Evolutionary conservation across 1,140 invertebrate genomes (phyloP).

Genomic region (Ptiloglossa arizonensis): DNA sequence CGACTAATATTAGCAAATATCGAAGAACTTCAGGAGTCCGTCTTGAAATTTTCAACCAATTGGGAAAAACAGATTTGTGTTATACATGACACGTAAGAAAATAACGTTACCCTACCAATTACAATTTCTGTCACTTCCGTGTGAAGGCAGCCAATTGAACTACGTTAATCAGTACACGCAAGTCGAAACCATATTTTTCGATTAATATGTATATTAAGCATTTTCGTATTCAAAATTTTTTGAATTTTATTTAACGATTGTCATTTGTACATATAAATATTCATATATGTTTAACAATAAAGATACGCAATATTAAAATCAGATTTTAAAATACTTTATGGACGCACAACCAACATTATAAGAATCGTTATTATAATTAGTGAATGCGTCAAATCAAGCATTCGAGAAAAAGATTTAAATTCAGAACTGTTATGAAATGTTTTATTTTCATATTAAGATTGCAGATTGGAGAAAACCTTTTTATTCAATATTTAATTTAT

Average conservation of each 20-base stretch:
- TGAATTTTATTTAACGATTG: neutral
- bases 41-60: constrained; percentile 25
- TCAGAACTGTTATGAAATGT: too few relatives aligned
- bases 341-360: neutral
- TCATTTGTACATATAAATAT: neutral
- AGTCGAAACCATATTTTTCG: neutral
- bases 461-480: too few relatives aligned
- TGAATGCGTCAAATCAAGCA: neutral
- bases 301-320: neutral
- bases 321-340: neutral
- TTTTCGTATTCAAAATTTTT: too few relatives aligned
- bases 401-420: too few relatives aligned
- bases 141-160: constrained; percentile 37
- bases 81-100: constrained; percentile 58
- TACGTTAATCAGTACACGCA: constrained; percentile 46
- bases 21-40: constrained; percentile 20
- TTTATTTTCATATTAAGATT: too few relatives aligned
- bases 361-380: neutral
- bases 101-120: constrained; percentile 44
- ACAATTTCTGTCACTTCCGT: constrained; percentile 43
- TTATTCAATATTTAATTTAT: neutral
- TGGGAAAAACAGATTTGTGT: constrained; percentile 38
- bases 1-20: constrained; percentile 17
- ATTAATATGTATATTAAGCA: neutral
- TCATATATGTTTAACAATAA: neutral